A percentile compares a stretch with the other conserved stretches of the same genome.
These are phyloP conservation scores for Lordiphosa mommai DNA, from an alignment of 1,140 invertebrate genomes.

Conservation along the genomic window DNA sequence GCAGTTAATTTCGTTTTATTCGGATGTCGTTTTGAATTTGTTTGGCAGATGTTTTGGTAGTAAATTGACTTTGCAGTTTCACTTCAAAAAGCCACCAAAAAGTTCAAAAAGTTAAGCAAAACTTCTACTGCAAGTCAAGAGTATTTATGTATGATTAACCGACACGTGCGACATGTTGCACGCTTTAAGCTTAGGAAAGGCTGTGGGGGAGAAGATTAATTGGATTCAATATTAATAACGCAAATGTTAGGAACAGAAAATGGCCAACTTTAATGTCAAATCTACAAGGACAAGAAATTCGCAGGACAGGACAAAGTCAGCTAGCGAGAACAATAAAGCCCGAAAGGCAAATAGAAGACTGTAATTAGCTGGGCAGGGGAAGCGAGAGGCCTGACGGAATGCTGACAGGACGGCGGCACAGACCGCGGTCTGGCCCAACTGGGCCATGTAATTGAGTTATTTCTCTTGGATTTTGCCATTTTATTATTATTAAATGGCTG, in stretches of 20 bases:
- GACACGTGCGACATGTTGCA: slow-evolving; percentile 38
- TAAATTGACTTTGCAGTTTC: slow-evolving; percentile 19
- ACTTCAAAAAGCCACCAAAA: not conserved
- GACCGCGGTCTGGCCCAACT: slow-evolving; percentile 15
- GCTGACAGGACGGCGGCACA: slow-evolving; percentile 22
- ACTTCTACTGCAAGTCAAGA: slow-evolving; percentile 37
- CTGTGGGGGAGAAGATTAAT: slow-evolving; percentile 39
- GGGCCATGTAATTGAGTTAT: slow-evolving; percentile 65
- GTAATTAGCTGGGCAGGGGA: slow-evolving; percentile 15
- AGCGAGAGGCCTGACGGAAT: not conserved
- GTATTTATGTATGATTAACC: slow-evolving; percentile 39
- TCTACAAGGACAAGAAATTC: slow-evolving; percentile 3
- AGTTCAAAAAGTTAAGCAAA: slow-evolving; percentile 29
- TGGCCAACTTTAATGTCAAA: slow-evolving; percentile 7
- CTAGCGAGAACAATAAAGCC: not conserved
- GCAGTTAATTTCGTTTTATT: no score
- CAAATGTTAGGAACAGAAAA: not conserved
- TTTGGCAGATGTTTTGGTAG: not conserved
- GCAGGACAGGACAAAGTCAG: not conserved
- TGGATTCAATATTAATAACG: slow-evolving; percentile 48
- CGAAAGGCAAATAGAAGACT: not conserved
- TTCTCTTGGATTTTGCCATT: slow-evolving; percentile 57
- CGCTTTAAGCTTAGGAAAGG: slow-evolving; percentile 1
- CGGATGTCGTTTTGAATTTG: no score
- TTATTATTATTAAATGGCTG: slow-evolving; percentile 69